Evolutionary conservation across 1,140 invertebrate species (phyloP), one percentile per base, ranked within the genome.

Genomic region (Pseudobourletiella spinata): DNA sequence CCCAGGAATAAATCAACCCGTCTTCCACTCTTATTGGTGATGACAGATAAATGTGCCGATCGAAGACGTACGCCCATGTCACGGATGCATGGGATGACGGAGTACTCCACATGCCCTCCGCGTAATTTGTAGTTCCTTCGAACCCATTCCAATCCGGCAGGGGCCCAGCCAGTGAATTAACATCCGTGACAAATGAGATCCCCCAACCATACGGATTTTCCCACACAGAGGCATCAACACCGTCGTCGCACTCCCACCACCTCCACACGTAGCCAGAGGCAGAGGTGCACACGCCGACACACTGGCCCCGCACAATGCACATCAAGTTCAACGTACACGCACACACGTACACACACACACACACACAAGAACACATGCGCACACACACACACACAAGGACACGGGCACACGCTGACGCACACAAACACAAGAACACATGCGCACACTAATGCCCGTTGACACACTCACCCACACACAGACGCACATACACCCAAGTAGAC

Each of bases 41-140:
- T 55, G 52, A 55, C 52, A 55, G 52, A 55, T 55, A 55, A 55
- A 55, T 55, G 52, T 55, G 52, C 28, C 4, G n/a, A n/a, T 25
- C 11, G 22, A 55, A 55, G 52, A 55, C 29, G 11, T 24, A 32
- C 29, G n/a, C 26, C 28, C 52, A 20, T 55, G 52, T 55, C 26
- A 55, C 52, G 16, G 52, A 35, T 55, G 52, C 29, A 55, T 3
- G 32, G 20, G 39, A 55, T 55, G 52, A 55, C 11, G 4, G 52
- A 16, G 44, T 39, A 39, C 22, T 48, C 4, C 14, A 8, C 44
- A 48, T 4, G 6, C 8, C 11, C 46, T 48, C 14, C 46, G 11
- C 22, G 46, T 48, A 22, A 48, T 48, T 48, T 48, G 46, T 48
- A 52, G 25, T 11, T 52, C 4, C 22, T 52, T 52, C 50, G 11